Conservation (phyloP, 2,797 vertebrate species). For the Argya squamiceps region DNA sequence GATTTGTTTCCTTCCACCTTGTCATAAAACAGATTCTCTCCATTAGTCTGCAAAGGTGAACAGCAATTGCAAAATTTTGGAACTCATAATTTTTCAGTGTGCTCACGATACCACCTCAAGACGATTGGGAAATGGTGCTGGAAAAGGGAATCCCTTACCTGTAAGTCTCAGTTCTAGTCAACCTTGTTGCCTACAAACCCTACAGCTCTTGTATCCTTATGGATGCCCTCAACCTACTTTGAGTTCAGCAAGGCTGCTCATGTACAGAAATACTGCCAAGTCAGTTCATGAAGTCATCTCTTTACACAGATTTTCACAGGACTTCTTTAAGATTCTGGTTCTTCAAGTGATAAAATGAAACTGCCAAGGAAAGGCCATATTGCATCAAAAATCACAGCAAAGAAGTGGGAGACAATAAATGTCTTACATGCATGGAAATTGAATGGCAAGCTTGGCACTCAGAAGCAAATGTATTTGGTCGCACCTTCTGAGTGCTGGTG, state of each 20-base stretch:
- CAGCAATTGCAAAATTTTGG: background rate
- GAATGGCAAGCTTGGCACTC: background rate
- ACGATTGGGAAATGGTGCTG: rapidly evolving
- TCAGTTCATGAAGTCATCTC: background rate
- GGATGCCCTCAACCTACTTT: background rate
- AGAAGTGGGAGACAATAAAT: background rate
- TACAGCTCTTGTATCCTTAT: background rate
- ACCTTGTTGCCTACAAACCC: background rate
- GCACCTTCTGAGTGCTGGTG: background rate
- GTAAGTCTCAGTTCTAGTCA: background rate
- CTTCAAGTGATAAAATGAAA: slow-evolving; percentile 9
- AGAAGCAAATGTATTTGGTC: background rate
- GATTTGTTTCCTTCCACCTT: background rate
- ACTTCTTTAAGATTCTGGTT: background rate
- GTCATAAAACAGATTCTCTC: background rate
- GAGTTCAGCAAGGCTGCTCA: background rate
- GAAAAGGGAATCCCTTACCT: background rate
- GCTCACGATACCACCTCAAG: background rate
- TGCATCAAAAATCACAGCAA: slow-evolving; percentile 24
- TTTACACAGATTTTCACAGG: background rate
- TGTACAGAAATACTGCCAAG: background rate
- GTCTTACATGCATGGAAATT: background rate
- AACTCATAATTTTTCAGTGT: background rate
- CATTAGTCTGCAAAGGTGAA: background rate
- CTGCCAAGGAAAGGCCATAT: background rate